Conservation (phyloP, 30 jellyfish, hydroid and myxozoan genomes). For the Cassiopea xamachana region DNA sequence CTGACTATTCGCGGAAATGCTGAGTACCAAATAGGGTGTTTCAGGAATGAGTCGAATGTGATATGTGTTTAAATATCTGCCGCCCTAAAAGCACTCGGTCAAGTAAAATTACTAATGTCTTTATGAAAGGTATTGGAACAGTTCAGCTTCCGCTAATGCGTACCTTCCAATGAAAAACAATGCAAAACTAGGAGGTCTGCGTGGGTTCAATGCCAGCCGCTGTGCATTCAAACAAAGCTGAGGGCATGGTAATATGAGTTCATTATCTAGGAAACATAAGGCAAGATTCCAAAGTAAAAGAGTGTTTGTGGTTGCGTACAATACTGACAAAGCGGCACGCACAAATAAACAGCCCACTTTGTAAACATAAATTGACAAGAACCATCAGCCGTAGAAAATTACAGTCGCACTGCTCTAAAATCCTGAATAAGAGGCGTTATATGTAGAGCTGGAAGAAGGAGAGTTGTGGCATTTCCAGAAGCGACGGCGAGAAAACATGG, state of each 20-base stretch:
- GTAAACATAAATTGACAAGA: not conserved
- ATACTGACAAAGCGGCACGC: not conserved
- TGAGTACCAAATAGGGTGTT: not conserved
- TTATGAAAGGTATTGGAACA: not conserved
- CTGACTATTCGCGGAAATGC: not conserved
- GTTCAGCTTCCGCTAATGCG: not conserved
- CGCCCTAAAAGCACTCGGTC: not conserved
- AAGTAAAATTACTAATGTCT: not conserved
- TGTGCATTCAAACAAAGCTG: too few species aligned
- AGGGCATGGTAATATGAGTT: too few species aligned
- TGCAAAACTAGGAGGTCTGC: not conserved
- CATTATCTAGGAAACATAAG: not conserved
- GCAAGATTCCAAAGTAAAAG: not conserved
- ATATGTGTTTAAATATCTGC: not conserved
- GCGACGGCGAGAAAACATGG: constrained; percentile 1
- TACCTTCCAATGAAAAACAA: not conserved
- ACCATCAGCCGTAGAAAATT: not conserved
- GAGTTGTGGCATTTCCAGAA: not conserved
- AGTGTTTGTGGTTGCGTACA: not conserved
- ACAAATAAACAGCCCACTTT: not conserved
- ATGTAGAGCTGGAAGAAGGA: not conserved
- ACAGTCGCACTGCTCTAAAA: not conserved
- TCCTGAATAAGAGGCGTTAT: not conserved
- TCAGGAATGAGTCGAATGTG: not conserved
- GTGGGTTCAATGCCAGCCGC: not conserved